Evolutionary conservation across 2,888 invertebrate species (phyloP).

Genomic region (Octodonta nipae): DNA sequence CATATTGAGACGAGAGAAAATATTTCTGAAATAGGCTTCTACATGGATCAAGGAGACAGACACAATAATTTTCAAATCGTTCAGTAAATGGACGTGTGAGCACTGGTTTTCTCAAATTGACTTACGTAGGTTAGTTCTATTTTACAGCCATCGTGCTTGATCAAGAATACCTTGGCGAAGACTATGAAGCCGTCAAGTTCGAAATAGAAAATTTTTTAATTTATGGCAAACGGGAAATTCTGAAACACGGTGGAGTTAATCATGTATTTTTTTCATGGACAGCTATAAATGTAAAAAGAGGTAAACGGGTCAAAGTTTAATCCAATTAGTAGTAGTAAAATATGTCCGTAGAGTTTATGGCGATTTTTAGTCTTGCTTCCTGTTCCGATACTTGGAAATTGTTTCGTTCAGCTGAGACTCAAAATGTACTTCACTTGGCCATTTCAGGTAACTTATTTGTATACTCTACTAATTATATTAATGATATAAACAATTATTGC

Average conservation of each 20-base stretch:
- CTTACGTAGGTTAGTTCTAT: too few species aligned
- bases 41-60: too few species aligned
- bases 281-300: constrained; percentile 54
- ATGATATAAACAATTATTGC: too few species aligned
- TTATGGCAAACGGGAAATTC: constrained; percentile 45
- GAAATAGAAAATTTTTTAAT: constrained; percentile 43
- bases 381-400: constrained; percentile 64
- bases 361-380: constrained; percentile 59
- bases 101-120: too few species aligned
- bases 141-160: constrained; percentile 56
- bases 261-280: constrained; percentile 57
- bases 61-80: too few species aligned
- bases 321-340: not conserved
- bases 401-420: constrained; percentile 47
- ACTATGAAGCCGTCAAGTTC: constrained; percentile 47
- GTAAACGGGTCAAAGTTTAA: constrained; percentile 36
- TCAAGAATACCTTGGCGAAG: constrained; percentile 49
- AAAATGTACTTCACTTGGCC: constrained; percentile 56
- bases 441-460: constrained; percentile 44
- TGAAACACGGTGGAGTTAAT: constrained; percentile 55
- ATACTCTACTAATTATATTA: too few species aligned
- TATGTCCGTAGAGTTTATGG: constrained; percentile 47
- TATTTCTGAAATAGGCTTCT: too few species aligned
- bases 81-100: too few species aligned
- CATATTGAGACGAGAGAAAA: too few species aligned